Evolutionary conservation across 2,113 vertebrate species (phyloP).

Genomic region (Sinocyclocheilus grahami): DNA sequence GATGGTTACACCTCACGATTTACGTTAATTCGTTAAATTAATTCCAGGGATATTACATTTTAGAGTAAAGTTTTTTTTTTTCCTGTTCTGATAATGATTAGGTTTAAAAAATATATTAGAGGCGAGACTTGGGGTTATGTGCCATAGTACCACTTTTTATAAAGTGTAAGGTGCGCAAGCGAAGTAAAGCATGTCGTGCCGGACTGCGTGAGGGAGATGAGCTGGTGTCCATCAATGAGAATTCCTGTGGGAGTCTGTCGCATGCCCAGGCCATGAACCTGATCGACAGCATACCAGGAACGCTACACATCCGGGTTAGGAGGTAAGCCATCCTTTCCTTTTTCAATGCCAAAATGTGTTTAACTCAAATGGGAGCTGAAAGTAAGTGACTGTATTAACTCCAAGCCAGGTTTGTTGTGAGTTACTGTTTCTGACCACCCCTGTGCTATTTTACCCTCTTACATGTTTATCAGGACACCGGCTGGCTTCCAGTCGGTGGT

Average conservation of each 20-base stretch:
- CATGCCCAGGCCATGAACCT: constrained; percentile 94
- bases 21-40: not conserved
- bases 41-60: not conserved
- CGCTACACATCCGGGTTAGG: constrained; percentile 82
- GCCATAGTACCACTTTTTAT: not conserved
- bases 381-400: not conserved
- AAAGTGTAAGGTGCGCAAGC: too few species aligned
- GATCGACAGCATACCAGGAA: constrained; percentile 86
- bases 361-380: not conserved
- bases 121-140: not conserved
- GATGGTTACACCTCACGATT: not conserved
- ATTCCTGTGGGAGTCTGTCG: constrained; percentile 84
- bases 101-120: not conserved
- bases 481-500: constrained; percentile 79
- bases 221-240: too few species aligned
- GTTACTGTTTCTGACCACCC: not conserved
- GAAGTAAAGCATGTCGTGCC: too few species aligned
- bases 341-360: not conserved
- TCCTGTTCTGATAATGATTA: not conserved
- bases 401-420: constrained; percentile 3
- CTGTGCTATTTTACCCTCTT: constrained; percentile 22
- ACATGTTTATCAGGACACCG: constrained; percentile 68
- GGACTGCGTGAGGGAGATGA: too few species aligned
- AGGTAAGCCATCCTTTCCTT: constrained; percentile 78
- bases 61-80: too few species aligned